Base-by-base conservation (phyloP, 2,888 invertebrate genomes). In the Euproctis similis region DNA sequence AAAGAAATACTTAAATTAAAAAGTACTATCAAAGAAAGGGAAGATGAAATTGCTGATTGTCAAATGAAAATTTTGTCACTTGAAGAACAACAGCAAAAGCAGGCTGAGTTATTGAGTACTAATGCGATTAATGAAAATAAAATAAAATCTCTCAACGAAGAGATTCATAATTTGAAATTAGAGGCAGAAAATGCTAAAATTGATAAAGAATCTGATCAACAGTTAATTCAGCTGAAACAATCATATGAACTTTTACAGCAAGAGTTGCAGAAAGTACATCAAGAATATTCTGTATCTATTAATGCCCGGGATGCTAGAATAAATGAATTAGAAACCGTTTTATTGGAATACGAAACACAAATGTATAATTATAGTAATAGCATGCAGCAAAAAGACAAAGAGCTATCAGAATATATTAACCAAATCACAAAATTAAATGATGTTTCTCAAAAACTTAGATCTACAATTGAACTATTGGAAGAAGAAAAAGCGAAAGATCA, bases 401-500 rank as follows among this genome's bases (percentile, higher is more conserved):
- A 81, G 55, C 53, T 86, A 30, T 52, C 77, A 6, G 76, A 81
- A 34, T 84, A 87, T 56, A 72, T 85, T 4, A 80, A 84, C 31
- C 86, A 88, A 71, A 70, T 88, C 5, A 75, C 85, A 10, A 86
- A 87, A 55, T 52, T 87, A 9, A 87, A 87, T 57, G 73, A 75
- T 38, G 66, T 84, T 7, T 73, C 88, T 3, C 77, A 81, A 31
- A 85, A 82, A 53, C 56, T 85, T 3, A 82, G 75, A 54, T 82
- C 82, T 12, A 81, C 84, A n/a, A 67, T 85, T 40, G 80, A 82
- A 45, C 39, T 75, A 42, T 64, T 82, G 12, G 85, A 85, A 55
- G 80, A 82, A 52, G 84, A 85, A 46, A 82, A 85, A 43, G 59
- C 72, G 8, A 82, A 77, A 54, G 78, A 82, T 47, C 80, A 84